Evolutionary conservation across 2,113 vertebrate genomes (phyloP).

Genomic region (Lucifuga dentata): DNA sequence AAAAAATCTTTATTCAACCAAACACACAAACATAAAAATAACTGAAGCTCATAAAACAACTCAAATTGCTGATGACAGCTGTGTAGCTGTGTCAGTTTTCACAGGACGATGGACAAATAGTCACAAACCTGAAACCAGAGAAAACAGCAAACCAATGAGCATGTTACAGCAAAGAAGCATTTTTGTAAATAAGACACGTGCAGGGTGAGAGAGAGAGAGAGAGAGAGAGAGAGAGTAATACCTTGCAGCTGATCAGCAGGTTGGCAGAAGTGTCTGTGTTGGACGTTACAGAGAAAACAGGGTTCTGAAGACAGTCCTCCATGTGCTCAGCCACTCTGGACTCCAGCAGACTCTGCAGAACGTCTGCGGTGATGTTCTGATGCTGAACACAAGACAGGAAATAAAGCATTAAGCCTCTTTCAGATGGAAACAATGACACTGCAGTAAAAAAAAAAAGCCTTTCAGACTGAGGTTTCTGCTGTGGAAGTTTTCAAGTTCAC

Average conservation of each 20-base stretch:
- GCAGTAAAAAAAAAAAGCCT: no score
- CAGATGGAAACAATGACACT: no score
- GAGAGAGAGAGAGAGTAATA: constrained; percentile 23
- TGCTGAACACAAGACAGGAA: constrained; percentile 48
- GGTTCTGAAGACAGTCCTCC: constrained; percentile 77
- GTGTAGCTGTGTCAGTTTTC: background rate
- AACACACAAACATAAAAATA: no score
- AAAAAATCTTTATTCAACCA: no score
- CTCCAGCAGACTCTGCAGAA: constrained; percentile 76
- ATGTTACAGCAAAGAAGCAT: background rate
- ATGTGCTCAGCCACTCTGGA: constrained; percentile 75
- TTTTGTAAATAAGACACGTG: background rate
- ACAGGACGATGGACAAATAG: constrained; percentile 81
- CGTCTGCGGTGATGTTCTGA: constrained; percentile 61
- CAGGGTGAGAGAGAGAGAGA: no score
- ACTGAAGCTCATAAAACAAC: background rate
- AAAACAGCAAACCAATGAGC: background rate
- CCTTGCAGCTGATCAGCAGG: constrained; percentile 82
- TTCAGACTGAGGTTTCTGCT: no score
- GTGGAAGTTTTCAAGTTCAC: no score
- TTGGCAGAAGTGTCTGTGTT: constrained; percentile 60
- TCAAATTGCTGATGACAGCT: background rate
- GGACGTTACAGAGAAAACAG: constrained; percentile 73
- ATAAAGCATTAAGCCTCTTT: no score
- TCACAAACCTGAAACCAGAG: constrained; percentile 79